Percentiles rank a stretch among this genome's conserved stretches.
These are phyloP conservation scores for Acestrorhynchus altus DNA, from an alignment of 2,797 vertebrate genomes.

Conservation along the genomic window DNA sequence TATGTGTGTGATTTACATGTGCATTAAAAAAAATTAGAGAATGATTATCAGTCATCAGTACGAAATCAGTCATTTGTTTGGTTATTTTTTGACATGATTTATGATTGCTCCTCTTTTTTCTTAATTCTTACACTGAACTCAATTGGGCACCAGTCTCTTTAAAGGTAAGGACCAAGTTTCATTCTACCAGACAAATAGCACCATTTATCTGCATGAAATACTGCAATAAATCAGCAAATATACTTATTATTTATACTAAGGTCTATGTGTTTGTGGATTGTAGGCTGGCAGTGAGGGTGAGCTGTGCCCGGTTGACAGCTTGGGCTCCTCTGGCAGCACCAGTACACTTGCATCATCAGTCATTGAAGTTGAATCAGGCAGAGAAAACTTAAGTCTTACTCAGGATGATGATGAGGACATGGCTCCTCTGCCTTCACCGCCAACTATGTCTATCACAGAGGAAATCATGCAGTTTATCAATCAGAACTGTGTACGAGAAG, in stretches of 20 bases:
- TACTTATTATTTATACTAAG: not conserved
- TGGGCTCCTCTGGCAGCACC: slow-evolving; percentile 72
- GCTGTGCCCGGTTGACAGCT: slow-evolving; percentile 69
- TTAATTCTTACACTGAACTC: slow-evolving; percentile 5
- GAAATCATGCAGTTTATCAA: slow-evolving; percentile 89
- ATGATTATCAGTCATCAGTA: too few species aligned
- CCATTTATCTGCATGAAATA: not conserved
- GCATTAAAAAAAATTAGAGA: not conserved
- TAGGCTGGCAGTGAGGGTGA: slow-evolving; percentile 81
- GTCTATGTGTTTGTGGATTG: slow-evolving; percentile 36
- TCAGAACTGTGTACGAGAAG: slow-evolving; percentile 76
- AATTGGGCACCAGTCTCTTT: slow-evolving; percentile 59
- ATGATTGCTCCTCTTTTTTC: not conserved
- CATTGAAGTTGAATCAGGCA: slow-evolving; percentile 74
- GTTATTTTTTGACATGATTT: not conserved
- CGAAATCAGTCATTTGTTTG: too few species aligned
- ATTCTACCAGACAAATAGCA: not conserved
- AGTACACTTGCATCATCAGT: slow-evolving; percentile 76
- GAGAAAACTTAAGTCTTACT: slow-evolving; percentile 37
- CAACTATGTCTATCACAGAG: slow-evolving; percentile 86
- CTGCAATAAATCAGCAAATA: not conserved
- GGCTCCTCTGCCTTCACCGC: slow-evolving; percentile 67
- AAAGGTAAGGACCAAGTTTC: slow-evolving; percentile 65
- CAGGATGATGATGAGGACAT: slow-evolving; percentile 72
- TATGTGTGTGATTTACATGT: not conserved